These are phyloP conservation scores for Pelochelys cantorii DNA, from an alignment of 2,797 vertebrate species.

Conservation along the genomic window DNA sequence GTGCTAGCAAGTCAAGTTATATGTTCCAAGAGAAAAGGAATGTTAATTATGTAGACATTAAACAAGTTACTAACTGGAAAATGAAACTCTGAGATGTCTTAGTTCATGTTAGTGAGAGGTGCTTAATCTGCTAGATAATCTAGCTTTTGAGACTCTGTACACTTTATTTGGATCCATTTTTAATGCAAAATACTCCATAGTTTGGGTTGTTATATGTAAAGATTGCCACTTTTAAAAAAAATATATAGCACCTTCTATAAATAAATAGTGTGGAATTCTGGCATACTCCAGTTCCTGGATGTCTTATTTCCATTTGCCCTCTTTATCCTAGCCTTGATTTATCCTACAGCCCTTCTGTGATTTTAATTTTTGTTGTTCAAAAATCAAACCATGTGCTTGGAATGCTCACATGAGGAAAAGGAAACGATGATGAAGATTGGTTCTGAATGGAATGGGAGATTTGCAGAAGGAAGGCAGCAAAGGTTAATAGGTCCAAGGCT, in stretches of 20 bases:
- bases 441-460: not conserved
- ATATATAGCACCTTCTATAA: not conserved
- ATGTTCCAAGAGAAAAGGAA: slow-evolving; percentile 74
- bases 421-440: not conserved
- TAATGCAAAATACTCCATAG: slow-evolving; percentile 34
- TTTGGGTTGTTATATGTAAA: not conserved
- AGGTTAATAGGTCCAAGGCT: fast-evolving
- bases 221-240: not conserved
- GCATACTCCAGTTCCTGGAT: not conserved
- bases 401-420: not conserved
- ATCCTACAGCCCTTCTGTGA: fast-evolving
- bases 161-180: slow-evolving; percentile 46
- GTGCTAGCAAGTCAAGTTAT: slow-evolving; percentile 56
- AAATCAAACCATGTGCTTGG: not conserved
- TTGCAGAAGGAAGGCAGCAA: not conserved
- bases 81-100: slow-evolving; percentile 29
- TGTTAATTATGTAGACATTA: slow-evolving; percentile 75
- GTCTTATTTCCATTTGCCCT: not conserved
- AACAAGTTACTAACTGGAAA: not conserved
- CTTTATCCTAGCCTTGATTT: not conserved
- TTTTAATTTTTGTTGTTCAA: not conserved
- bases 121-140: slow-evolving; percentile 8
- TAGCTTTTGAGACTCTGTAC: slow-evolving; percentile 16
- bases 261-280: not conserved
- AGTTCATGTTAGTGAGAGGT: slow-evolving; percentile 42